phyloP scores from a whole-genome alignment of 2,888 invertebrate genomes.

The Smittia sp. region DNA sequence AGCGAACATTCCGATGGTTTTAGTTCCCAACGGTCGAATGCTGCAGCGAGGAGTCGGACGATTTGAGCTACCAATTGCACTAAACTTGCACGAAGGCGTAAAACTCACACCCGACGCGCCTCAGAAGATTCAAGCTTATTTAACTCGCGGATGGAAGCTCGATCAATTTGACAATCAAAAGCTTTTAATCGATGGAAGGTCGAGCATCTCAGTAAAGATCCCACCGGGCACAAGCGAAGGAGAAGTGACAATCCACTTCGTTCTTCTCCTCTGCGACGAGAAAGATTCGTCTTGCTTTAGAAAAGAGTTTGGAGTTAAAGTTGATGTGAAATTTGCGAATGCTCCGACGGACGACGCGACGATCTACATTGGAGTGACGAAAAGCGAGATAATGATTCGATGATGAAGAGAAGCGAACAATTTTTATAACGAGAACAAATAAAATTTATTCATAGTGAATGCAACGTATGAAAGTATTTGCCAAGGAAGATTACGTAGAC shows the following conservation, averaged over 20 bases:
- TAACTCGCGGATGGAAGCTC: constrained; percentile 1
- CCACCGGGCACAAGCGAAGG: constrained; percentile 32
- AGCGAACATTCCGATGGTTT: constrained; percentile 19
- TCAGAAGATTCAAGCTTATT: constrained; percentile 49
- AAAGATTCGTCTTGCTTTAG: constrained; percentile 28
- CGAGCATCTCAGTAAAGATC: constrained; percentile 9
- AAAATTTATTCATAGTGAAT: no score
- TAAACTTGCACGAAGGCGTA: constrained; percentile 54
- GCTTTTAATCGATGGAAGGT: constrained; percentile 3
- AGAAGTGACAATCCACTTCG: constrained; percentile 19
- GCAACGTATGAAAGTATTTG: no score
- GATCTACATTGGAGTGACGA: constrained; percentile 29
- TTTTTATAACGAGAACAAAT: no score
- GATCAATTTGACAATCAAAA: constrained; percentile 23
- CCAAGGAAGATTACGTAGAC: no score
- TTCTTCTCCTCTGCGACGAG: constrained; percentile 24
- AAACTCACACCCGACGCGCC: constrained; percentile 58
- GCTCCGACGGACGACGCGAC: neutral
- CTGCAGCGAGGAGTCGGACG: constrained; percentile 50
- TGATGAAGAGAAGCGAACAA: constrained; percentile 7
- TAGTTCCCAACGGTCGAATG: constrained; percentile 43
- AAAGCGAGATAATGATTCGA: constrained; percentile 36
- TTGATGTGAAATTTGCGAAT: constrained; percentile 17
- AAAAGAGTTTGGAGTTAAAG: constrained; percentile 30
- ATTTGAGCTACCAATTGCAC: constrained; percentile 51